Evolutionary conservation across 2,113 vertebrate species (phyloP), one percentile per base, ranked within the genome.

Genomic region (Sinocyclocheilus maitianheensis): DNA sequence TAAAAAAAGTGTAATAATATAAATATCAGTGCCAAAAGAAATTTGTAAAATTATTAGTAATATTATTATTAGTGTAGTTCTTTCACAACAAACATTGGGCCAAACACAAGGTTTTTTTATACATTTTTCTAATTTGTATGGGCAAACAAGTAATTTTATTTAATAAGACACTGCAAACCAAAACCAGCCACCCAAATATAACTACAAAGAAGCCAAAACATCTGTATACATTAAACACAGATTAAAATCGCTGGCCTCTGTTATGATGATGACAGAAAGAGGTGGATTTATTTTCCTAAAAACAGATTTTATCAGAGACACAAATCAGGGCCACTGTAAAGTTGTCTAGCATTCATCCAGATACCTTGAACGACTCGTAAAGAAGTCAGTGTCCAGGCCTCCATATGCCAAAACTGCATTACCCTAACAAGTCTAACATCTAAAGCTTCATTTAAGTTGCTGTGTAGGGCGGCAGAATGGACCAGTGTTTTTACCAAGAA

Each of bases 401-500:
- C 79, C n/a, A 1, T 22, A 16, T 51, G 62, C 63, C 63, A 53
- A 67, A 34, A 37, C 60, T 26, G n/a, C 62, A 81, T 30, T 48
- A 67, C 40, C 79, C 60, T 65, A 20, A 65, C 79, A 82, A 82
- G 37, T 81, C 60, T 18, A 34, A 11, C n/a, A 81, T 69, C 24
- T 82, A 82, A 30, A 82, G 62, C n/a, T 48, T 69, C 40, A 51
- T 72, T 72, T 30, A 22, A 69, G 14, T 30, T 69, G 62, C 51
- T 58, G 55, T 58, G 24, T 34, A 20, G 46, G 46, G 16, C 40
- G 2, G 60, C 4, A 69, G 43, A 69, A 16, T 51, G 1, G 24
- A n/a, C n/a, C 22, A 3, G 62, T 24, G 60, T 55, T 71, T 71
- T 71, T 71, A 51, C 46, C 81, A 83, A n/a, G 43, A 83, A 83